Conservation (phyloP, 2,797 vertebrate genomes). For the Okamejei kenojei region DNA sequence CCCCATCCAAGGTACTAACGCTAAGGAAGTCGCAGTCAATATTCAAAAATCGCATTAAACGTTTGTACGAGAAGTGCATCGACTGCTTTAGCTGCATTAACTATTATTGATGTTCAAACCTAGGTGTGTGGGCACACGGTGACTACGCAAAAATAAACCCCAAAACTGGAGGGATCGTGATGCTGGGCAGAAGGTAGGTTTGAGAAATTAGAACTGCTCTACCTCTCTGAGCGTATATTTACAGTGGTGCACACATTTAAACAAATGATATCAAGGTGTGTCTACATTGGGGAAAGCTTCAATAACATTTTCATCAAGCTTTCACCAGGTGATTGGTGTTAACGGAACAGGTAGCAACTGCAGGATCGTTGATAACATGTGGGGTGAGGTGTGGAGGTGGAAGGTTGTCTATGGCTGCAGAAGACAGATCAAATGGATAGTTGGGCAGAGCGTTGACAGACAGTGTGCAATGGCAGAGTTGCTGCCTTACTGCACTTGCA, state of each 20-base stretch:
- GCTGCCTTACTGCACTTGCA: no score
- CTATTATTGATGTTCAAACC: not conserved
- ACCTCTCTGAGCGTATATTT: not conserved
- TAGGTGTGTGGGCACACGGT: constrained; percentile 86
- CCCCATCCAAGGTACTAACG: no score
- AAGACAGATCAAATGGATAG: no score
- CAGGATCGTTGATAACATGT: no score
- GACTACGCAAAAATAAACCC: constrained; percentile 96
- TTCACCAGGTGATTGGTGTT: no score
- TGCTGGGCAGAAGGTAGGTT: constrained; percentile 87
- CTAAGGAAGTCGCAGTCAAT: no score
- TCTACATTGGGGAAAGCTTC: not conserved
- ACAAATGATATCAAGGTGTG: not conserved
- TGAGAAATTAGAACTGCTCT: not conserved
- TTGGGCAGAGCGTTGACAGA: no score
- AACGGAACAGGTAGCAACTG: no score
- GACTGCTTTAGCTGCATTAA: not conserved
- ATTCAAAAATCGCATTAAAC: no score
- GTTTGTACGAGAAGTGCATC: not conserved
- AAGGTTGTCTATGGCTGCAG: no score
- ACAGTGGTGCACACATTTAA: not conserved
- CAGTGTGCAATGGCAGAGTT: no score
- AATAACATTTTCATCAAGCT: not conserved
- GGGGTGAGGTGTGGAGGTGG: no score
- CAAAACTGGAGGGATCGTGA: constrained; percentile 81